These are phyloP conservation scores for Sebastes diploproa DNA, from an alignment of 2,797 vertebrate genomes.

Conservation along the genomic window DNA sequence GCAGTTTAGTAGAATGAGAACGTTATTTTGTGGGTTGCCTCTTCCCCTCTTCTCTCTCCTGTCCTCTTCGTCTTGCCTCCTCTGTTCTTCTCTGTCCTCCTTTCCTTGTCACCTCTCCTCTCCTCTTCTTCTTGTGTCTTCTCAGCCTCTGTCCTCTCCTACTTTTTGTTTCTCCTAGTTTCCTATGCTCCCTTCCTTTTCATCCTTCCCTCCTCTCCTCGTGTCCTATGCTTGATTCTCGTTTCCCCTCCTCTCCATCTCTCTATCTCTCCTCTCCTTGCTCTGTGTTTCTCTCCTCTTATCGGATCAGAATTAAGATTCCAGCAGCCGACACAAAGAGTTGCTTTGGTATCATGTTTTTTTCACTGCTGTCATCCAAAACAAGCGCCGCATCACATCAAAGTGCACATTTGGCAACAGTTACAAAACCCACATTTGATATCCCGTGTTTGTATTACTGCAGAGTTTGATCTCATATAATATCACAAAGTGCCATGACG, in stretches of 20 bases:
- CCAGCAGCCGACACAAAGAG: neutral
- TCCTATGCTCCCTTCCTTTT: neutral
- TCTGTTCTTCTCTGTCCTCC: neutral
- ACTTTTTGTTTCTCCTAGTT: neutral
- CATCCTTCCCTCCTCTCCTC: neutral
- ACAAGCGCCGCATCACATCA: constrained; percentile 26
- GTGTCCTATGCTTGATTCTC: neutral
- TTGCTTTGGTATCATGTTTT: neutral
- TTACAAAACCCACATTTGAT: constrained; percentile 14
- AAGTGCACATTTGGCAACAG: constrained; percentile 25
- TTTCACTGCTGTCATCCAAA: neutral
- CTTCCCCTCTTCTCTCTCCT: neutral
- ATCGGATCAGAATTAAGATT: neutral
- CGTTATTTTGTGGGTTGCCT: too few relatives aligned
- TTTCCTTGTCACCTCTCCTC: neutral
- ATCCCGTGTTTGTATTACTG: constrained; percentile 12
- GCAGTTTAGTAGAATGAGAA: too few relatives aligned
- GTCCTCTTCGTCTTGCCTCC: neutral
- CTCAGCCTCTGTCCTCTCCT: neutral
- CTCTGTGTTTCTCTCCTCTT: neutral
- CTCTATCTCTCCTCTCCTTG: neutral
- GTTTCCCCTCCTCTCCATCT: neutral
- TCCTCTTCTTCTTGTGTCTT: too few relatives aligned
- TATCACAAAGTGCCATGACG: constrained; percentile 24
- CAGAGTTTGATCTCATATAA: constrained; percentile 38